Base-by-base conservation (phyloP, 2,888 invertebrate species). In the Liposcelis brunnea region DNA sequence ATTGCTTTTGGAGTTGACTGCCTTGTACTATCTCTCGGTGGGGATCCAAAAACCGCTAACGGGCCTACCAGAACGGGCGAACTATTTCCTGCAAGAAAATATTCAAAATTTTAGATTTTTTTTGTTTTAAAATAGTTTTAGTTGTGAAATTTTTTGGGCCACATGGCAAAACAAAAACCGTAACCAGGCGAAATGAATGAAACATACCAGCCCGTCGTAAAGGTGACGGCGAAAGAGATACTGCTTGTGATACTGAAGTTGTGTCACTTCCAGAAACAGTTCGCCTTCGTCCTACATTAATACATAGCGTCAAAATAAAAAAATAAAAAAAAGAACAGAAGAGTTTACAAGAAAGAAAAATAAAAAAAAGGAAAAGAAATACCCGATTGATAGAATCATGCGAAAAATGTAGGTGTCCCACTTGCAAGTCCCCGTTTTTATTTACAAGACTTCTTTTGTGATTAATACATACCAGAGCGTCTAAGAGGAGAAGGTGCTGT, bases 61-160 rank as follows among this genome's bases (percentile, higher is more conserved):
- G 78, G 81, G 48, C 80, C 80, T 50, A 77, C 77, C 42, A 80
- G 57, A 31, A 81, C 74, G 31, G 78, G 77, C 33, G 78, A 75
- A 50, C 72, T 72, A 49, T 70, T 67, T 49, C 71, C 73, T 64
- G 51, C 37, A 55, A 53, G 43, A 43, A 37, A 46, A 36, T n/a
- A n/a, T n/a, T n/a, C n/a, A n/a, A n/a, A n/a, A n/a, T n/a, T n/a
- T n/a, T n/a, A n/a, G n/a, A n/a, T n/a, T n/a, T n/a, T n/a, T n/a
- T 66, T 55, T 68, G 61, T 50, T 65, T 45, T 31, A 18, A 2
- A 10, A 15, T 21, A 26, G 18, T 10, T 47, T 12, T 46, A 26
- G 2, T 26, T 5, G 21, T 46, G 2, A 11, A 46, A 19, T n/a
- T n/a, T 40, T 12, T 40, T 18, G 18, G 40, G 40, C 15, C 16